Evolutionary conservation across 2,797 vertebrate species (phyloP).

Genomic region (Periophthalmus magnuspinnatus): DNA sequence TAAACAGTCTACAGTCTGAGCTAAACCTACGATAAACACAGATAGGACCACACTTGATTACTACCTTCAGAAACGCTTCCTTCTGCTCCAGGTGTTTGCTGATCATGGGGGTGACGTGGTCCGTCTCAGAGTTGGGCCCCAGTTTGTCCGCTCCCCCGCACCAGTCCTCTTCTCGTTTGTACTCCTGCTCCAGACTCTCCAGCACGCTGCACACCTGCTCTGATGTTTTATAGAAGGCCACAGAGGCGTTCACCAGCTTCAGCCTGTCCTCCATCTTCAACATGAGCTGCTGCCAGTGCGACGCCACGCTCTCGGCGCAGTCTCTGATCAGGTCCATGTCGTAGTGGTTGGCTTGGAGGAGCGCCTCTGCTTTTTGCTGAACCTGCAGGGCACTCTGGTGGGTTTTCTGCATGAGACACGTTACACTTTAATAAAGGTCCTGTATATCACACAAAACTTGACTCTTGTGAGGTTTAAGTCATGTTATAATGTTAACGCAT

Average conservation of each 20-base stretch:
- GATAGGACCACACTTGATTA: background rate
- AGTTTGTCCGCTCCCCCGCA: constrained; percentile 97
- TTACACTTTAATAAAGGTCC: background rate
- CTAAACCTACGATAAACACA: too few relatives aligned
- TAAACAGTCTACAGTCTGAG: too few relatives aligned
- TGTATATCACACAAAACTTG: too few relatives aligned
- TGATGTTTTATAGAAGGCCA: constrained; percentile 98
- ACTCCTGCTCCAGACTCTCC: constrained; percentile 98
- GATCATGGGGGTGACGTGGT: constrained; percentile 97
- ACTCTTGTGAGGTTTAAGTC: too few relatives aligned
- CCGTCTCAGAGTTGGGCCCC: constrained; percentile 95
- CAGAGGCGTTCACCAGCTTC: constrained; percentile 97
- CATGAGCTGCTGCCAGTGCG: constrained; percentile 99
- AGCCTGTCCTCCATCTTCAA: constrained; percentile 98
- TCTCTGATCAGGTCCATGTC: constrained; percentile 98
- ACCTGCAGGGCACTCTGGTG: constrained; percentile 95
- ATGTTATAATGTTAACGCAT: too few relatives aligned
- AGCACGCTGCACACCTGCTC: constrained; percentile 97
- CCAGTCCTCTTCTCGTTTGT: constrained; percentile 98
- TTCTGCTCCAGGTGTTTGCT: constrained; percentile 98
- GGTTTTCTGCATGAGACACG: constrained; percentile 78
- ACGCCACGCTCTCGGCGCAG: constrained; percentile 92
- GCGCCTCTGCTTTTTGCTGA: constrained; percentile 95
- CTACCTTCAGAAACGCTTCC: constrained; percentile 93
- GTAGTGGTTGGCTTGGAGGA: constrained; percentile 96